Conservation (phyloP, 2,113 vertebrate species). For the Microcebus lehilahytsara region DNA sequence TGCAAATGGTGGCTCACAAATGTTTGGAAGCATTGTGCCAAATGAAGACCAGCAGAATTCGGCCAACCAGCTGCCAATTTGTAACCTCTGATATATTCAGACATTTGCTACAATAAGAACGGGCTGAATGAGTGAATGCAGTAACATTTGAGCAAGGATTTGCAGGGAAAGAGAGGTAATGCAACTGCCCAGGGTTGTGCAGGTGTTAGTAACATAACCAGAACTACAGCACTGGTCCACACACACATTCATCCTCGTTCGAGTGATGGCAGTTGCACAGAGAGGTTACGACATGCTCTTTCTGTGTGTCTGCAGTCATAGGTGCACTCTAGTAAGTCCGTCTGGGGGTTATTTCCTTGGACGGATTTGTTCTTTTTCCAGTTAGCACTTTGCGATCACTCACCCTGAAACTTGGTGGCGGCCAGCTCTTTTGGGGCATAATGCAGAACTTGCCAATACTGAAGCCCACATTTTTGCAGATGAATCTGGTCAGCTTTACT, state of each 20-base stretch:
- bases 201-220: rapidly evolving
- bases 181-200: rapidly evolving
- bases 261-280: rapidly evolving
- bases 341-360: background rate
- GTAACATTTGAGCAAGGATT: background rate
- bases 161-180: background rate
- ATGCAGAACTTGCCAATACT: conserved; percentile 90
- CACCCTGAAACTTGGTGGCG: conserved; percentile 88
- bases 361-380: background rate
- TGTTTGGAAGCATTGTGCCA: background rate
- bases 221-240: background rate
- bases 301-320: background rate
- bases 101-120: background rate
- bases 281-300: background rate
- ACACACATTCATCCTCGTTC: rapidly evolving
- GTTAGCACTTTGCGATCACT: conserved; percentile 8
- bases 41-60: background rate
- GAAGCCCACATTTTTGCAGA: conserved; percentile 90
- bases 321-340: background rate
- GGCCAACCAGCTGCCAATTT: background rate
- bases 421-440: conserved; percentile 88
- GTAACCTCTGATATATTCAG: background rate
- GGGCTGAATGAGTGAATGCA: too few species aligned
- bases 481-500: conserved; percentile 83
- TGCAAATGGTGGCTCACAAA: background rate